Base-by-base conservation (phyloP, 1,140 invertebrate species). In the Helicoverpa armigera region DNA sequence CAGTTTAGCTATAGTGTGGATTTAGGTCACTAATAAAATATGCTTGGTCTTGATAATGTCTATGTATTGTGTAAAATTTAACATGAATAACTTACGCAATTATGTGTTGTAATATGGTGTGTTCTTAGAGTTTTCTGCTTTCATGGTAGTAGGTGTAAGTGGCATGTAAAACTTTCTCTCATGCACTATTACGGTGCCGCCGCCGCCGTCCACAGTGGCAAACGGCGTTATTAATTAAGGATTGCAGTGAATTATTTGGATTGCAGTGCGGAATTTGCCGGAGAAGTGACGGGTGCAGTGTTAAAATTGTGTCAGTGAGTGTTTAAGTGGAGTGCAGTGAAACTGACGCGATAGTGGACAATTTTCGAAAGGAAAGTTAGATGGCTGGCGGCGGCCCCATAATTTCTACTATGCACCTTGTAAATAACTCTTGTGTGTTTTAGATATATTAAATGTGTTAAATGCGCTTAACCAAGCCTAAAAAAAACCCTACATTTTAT, bases 191-290 rank as follows among this genome's bases (percentile, higher is more conserved):
- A 70, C 67, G 82, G 72, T 77, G 82, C 92, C 92, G 92, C 92
- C 92, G 90, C 91, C 88, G 77, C 80, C 75, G 60, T 23, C 84
- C 61, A 82, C 87, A 87, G 89, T 90, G 89, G 85, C 43, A 70
- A 79, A 79, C 78, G 79, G 73, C 86, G 81, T 84, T 35, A 69
- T 83, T 79, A 67, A 82, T 84, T 82, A 93, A 86, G 93, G 93
- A 94, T 94, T 94, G 93, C 93, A 94, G 93, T 94, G 93, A 87
- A 87, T 87, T 72, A 86, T 75, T 92, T 90, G 93, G 93, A 94
- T 94, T 94, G 93, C 93, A 94, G 93, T 94, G 93, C 88, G 82
- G 84, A 87, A 85, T 86, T 83, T 72, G 58, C 82, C 87, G 82
- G 86, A 87, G 82, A 85, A 92, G 91, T 94, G 92, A 91, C 75